phyloP scores from a whole-genome alignment of 2,888 invertebrate genomes.

The Tipula helvola region DNA sequence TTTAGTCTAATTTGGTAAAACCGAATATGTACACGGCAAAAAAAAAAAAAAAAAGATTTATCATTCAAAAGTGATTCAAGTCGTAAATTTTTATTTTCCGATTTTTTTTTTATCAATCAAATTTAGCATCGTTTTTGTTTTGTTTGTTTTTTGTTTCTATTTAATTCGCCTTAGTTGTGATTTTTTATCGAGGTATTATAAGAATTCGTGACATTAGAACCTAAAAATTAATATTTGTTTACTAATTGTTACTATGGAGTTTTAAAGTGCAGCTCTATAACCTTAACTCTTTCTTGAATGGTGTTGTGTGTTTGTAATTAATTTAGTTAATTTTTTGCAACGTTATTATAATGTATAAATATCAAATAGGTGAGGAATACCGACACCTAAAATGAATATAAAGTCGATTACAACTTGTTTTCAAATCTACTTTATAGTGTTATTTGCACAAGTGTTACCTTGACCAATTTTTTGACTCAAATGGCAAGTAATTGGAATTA shows the following conservation, averaged over 20 bases:
- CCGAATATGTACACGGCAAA: background rate
- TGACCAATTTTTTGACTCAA: too few species aligned
- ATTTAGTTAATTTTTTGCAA: background rate
- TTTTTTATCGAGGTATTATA: background rate
- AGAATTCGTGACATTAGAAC: background rate
- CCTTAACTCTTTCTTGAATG: background rate
- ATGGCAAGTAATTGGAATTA: too few species aligned
- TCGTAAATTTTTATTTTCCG: background rate
- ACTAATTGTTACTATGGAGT: background rate
- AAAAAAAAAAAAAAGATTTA: background rate
- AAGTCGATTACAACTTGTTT: background rate
- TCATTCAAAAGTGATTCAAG: background rate
- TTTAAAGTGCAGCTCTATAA: background rate
- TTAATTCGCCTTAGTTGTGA: background rate
- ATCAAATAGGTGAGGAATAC: background rate
- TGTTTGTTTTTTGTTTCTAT: background rate
- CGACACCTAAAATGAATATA: background rate
- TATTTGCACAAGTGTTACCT: too few species aligned
- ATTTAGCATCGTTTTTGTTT: background rate
- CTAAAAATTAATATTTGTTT: background rate
- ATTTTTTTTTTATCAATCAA: background rate
- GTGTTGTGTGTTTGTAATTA: background rate
- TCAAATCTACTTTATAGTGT: background rate
- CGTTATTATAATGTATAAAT: background rate
- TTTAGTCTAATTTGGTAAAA: background rate